phyloP scores from a whole-genome alignment of 2,113 vertebrate species.

The Psilopogon haemacephalus region DNA sequence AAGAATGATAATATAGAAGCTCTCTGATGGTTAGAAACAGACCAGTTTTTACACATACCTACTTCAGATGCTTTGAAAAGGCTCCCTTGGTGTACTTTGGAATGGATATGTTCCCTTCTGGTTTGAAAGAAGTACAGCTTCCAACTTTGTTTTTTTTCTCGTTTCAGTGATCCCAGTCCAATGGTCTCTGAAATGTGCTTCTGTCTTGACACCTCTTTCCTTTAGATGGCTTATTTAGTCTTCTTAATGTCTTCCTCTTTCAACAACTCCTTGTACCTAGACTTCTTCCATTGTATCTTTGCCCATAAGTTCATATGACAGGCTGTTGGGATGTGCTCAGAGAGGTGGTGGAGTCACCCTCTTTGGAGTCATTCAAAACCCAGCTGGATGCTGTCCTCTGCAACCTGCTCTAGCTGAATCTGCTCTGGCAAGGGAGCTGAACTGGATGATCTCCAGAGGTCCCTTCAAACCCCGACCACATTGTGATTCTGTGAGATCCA shows the following conservation, averaged over 20 bases:
- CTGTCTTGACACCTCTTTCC: neutral
- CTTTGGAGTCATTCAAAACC: too few species aligned
- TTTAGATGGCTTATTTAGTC: neutral
- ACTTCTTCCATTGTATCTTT: neutral
- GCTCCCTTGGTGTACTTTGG: neutral
- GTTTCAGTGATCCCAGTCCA: neutral
- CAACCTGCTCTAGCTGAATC: too few species aligned
- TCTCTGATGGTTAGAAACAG: neutral
- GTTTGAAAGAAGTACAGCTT: neutral
- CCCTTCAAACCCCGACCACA: too few species aligned
- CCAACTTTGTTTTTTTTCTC: neutral
- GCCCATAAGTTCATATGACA: neutral
- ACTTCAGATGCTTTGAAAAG: neutral
- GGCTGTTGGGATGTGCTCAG: neutral
- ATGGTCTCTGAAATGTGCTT: neutral
- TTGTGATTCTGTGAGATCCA: neutral
- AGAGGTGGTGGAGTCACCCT: too few species aligned
- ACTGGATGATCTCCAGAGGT: too few species aligned
- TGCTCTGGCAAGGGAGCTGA: too few species aligned
- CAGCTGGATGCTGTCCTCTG: too few species aligned
- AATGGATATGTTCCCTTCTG: neutral
- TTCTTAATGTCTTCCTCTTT: neutral
- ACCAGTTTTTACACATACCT: fast-evolving
- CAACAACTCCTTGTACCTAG: neutral
- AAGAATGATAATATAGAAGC: neutral